phyloP scores from a whole-genome alignment of 2,113 vertebrate genomes.

The Myxocyprinus asiaticus region DNA sequence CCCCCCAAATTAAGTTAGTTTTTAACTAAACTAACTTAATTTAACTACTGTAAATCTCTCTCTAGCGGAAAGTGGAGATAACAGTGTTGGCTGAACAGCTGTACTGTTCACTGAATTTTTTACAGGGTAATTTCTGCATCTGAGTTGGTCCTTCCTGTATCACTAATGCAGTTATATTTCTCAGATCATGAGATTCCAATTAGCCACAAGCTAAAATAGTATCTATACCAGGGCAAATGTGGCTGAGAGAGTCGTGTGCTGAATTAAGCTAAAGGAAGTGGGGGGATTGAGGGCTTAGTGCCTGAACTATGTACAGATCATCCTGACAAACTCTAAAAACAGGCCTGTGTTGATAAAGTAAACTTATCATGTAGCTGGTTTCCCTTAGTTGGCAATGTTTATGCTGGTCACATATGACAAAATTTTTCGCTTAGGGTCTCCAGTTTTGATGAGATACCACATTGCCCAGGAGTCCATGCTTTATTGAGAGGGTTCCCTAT shows the following conservation, averaged over 20 bases:
- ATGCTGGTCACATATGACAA: constrained; percentile 45
- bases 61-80: too few relatives aligned
- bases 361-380: constrained; percentile 43
- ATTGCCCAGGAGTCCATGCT: constrained; percentile 37
- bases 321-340: constrained; percentile 39
- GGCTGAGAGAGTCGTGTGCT: neutral
- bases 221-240: constrained; percentile 10
- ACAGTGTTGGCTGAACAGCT: too few relatives aligned
- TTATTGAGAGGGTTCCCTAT: constrained; percentile 47
- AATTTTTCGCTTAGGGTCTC: constrained; percentile 41
- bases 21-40: too few relatives aligned
- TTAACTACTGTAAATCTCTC: too few relatives aligned
- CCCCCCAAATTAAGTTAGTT: too few relatives aligned
- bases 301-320: constrained; percentile 34
- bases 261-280: neutral
- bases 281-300: neutral
- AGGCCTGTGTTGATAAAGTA: constrained; percentile 45
- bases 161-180: constrained; percentile 7
- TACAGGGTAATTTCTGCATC: neutral
- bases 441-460: constrained; percentile 54
- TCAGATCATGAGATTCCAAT: constrained; percentile 34
- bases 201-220: constrained; percentile 18
- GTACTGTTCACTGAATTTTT: too few relatives aligned
- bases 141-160: neutral
- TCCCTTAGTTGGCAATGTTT: constrained; percentile 38